Evolutionary conservation across 2,888 invertebrate species (phyloP), one percentile per base, ranked within the genome.

Genomic region (Steinernema scapterisci): DNA sequence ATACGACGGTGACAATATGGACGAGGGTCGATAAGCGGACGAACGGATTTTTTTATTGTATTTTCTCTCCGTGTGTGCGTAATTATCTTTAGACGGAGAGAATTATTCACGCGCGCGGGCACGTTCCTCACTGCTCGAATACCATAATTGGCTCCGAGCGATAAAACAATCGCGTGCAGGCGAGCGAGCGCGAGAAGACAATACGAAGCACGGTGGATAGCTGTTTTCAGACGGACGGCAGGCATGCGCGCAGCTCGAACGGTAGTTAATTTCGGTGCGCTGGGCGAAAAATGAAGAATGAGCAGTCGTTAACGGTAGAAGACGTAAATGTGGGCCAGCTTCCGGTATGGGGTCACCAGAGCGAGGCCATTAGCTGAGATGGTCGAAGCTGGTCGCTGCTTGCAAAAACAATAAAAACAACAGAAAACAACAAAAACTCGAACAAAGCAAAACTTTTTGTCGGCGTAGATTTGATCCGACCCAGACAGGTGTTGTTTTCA

Each of bases 191-290:
- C 38, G 38, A 3, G 31, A 48, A 25, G 16, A 63, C 63, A 63
- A 63, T 63, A 38, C 63, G 38, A 7, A n/a, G n/a, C 13, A 23
- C 63, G 63, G 27, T 63, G 27, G 63, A 19, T 9, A 23, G 52
- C 52, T 52, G 52, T 52, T 38, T 38, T 52, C 52, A 11, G 23
- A 11, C 23, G 21, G n/a, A n/a, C n/a, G n/a, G n/a, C n/a, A n/a
- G n/a, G 48, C 48, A 48, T 2, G 52, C 63, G 16, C 63, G 63
- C 63, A 48, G 48, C 25, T 11, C 7, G 63, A 63, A 63, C 63
- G 63, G 63, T 63, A 63, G 31, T 31, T 63, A 63, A 63, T 63
- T 63, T 63, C n/a, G 63, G 63, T 63, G 16, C 38, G 63, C 63
- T 63, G 25, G 25, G 31, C 27, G 63, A 63, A 63, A 38, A 63